Evolutionary conservation across 2,888 invertebrate genomes (phyloP).

Genomic region (Hydriomena furcata): DNA sequence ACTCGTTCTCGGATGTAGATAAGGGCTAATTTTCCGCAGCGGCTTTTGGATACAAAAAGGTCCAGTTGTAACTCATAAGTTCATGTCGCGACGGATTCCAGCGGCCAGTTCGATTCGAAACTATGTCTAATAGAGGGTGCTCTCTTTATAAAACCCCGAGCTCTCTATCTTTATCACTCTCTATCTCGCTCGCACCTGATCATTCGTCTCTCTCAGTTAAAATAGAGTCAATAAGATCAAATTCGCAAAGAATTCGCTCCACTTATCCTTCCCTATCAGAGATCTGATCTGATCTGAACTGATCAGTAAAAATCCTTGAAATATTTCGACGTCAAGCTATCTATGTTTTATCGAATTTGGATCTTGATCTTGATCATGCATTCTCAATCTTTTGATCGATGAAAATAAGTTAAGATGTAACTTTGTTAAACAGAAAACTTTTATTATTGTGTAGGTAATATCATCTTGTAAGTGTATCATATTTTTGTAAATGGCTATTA

Average conservation of each 20-base stretch:
- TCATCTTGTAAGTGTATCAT: too few relatives aligned
- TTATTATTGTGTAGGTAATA: too few relatives aligned
- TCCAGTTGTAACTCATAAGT: conserved; percentile 72
- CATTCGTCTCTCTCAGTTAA: background rate
- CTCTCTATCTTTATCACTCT: conserved; percentile 33
- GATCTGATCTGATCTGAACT: background rate
- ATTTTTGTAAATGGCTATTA: too few relatives aligned
- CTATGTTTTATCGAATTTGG: background rate
- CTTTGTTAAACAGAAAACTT: too few relatives aligned
- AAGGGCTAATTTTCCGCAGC: conserved; percentile 50
- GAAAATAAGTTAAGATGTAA: too few relatives aligned
- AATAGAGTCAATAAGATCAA: background rate
- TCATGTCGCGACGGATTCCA: conserved; percentile 71
- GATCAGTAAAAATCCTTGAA: conserved; percentile 1
- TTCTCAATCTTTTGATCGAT: background rate
- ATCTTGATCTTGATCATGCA: conserved; percentile 1
- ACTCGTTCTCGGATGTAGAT: conserved; percentile 14
- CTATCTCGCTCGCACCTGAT: background rate
- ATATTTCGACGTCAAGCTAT: conserved; percentile 4
- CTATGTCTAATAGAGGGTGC: conserved; percentile 55
- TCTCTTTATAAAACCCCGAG: conserved; percentile 32
- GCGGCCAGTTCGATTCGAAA: conserved; percentile 54
- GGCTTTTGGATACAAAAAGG: conserved; percentile 56
- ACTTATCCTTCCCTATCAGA: conserved; percentile 7
- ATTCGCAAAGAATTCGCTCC: conserved; percentile 3